Conservation (phyloP, 2,797 vertebrate species). For the Cossypha polioptera region DNA sequence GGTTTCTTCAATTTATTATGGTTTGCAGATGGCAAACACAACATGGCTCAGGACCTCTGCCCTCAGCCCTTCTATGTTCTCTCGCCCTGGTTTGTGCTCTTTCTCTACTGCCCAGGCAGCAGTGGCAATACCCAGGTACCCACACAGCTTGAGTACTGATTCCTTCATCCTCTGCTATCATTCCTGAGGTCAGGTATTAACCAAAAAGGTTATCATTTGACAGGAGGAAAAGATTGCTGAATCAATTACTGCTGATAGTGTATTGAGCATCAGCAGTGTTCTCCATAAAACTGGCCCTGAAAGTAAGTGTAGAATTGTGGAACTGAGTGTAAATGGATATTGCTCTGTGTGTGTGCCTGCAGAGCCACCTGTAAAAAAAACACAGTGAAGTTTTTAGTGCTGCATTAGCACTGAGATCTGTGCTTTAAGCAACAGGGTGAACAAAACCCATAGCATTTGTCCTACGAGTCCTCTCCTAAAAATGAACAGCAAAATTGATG, state of each 20-base stretch:
- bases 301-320: background rate
- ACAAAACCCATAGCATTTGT: background rate
- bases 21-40: background rate
- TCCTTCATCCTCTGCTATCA: background rate
- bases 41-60: background rate
- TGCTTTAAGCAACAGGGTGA: background rate
- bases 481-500: background rate
- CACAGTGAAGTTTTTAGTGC: rapidly evolving
- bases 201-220: background rate
- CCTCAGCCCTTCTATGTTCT: background rate
- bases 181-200: background rate
- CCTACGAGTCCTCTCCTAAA: background rate
- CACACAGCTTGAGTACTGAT: background rate
- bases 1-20: background rate
- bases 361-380: background rate
- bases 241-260: background rate
- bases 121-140: rapidly evolving
- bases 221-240: background rate
- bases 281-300: background rate
- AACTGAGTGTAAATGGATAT: background rate
- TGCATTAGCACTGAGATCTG: background rate
- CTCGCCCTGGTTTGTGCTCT: rapidly evolving
- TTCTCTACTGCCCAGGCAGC: background rate
- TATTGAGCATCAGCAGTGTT: background rate
- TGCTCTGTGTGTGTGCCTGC: background rate